phyloP scores from a whole-genome alignment of 2,797 vertebrate genomes.

The Varecia variegata region DNA sequence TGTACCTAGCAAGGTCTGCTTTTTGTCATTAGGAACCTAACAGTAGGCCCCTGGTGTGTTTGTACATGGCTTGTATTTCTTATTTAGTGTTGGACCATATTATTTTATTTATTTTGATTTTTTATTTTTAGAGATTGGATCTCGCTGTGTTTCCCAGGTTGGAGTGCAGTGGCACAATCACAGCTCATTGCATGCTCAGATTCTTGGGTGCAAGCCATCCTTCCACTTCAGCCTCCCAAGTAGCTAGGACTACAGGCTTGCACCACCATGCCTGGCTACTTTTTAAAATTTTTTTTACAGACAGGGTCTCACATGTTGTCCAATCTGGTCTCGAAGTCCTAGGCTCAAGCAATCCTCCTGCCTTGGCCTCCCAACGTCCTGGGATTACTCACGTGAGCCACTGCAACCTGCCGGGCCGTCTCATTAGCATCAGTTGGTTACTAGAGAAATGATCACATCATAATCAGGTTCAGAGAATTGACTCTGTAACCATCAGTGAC shows the following conservation, averaged over 20 bases:
- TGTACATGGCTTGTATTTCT: slow-evolving; percentile 26
- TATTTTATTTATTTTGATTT: too few species aligned
- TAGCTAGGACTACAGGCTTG: too few species aligned
- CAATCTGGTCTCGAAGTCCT: not conserved
- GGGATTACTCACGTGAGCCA: not conserved
- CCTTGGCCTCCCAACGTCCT: not conserved
- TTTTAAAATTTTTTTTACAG: not conserved
- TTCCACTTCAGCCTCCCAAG: too few species aligned
- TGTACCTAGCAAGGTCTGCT: not conserved
- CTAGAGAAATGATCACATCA: slow-evolving; percentile 26
- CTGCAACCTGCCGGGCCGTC: not conserved
- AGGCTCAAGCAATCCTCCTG: too few species aligned
- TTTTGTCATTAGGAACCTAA: slow-evolving; percentile 54
- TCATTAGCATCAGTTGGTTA: slow-evolving; percentile 23
- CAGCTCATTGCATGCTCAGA: too few species aligned
- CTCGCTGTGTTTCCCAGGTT: too few species aligned
- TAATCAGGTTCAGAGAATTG: slow-evolving; percentile 29
- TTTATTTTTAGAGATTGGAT: too few species aligned
- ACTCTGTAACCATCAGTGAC: slow-evolving; percentile 5
- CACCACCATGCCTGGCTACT: too few species aligned
- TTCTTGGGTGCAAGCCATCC: too few species aligned
- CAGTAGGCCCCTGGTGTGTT: not conserved
- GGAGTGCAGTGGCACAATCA: too few species aligned
- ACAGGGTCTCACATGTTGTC: not conserved
- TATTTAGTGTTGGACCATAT: slow-evolving; percentile 26